Conservation (phyloP, 2,113 vertebrate species). For the Phalacrocorax aristotelis region DNA sequence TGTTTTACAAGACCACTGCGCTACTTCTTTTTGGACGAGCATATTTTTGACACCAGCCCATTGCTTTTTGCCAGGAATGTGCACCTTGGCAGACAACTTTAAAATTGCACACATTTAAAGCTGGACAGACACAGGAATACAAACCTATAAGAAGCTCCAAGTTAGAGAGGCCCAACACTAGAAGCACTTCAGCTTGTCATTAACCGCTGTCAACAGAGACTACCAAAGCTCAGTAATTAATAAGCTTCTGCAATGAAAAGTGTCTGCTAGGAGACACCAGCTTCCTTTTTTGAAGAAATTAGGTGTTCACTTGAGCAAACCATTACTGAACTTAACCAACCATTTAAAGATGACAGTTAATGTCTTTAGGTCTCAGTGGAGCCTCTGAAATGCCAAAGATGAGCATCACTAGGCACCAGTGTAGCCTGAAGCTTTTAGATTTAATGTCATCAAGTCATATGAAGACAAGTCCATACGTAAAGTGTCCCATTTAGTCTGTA, state of each 20-base stretch:
- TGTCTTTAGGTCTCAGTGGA: not conserved
- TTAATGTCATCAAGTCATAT: not conserved
- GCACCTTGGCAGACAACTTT: not conserved
- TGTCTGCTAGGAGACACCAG: not conserved
- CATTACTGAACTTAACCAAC: not conserved
- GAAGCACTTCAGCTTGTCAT: not conserved
- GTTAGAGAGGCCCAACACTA: not conserved
- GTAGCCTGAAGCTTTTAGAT: slow-evolving; percentile 42
- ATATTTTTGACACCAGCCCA: not conserved
- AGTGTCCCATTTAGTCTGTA: not conserved
- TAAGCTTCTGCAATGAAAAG: not conserved
- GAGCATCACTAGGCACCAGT: slow-evolving; percentile 46
- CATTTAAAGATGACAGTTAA: not conserved
- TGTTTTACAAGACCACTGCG: not conserved
- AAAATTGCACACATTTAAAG: not conserved
- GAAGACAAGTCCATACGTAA: slow-evolving; percentile 19
- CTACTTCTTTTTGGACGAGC: not conserved
- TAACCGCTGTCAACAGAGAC: not conserved
- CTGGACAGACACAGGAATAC: not conserved
- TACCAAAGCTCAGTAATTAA: not conserved
- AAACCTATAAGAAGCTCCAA: not conserved
- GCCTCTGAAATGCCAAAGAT: slow-evolving; percentile 26
- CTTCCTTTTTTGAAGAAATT: not conserved
- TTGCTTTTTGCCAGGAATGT: not conserved
- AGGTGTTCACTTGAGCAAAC: not conserved